Percentiles rank a stretch among this genome's conserved stretches.
phyloP scores from a whole-genome alignment of 2,888 invertebrate species.

The Agrochola lychnidis region DNA sequence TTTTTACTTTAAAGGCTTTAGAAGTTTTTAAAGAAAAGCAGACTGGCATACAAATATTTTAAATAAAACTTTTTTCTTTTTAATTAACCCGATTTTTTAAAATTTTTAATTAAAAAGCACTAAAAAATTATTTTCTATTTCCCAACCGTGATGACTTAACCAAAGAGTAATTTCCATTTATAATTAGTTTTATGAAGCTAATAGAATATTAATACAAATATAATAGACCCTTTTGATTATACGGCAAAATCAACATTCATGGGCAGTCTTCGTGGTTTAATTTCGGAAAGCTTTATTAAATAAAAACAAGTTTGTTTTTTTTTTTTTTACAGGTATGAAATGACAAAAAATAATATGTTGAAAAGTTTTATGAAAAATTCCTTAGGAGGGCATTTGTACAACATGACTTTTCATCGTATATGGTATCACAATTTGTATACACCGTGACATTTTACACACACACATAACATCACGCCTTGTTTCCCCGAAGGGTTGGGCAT shows the following conservation, averaged over 20 bases:
- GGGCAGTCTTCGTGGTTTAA: not conserved
- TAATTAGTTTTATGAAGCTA: not conserved
- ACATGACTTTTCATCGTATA: not conserved
- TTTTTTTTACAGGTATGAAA: not conserved
- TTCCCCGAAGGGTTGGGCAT: no score
- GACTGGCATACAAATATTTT: no score
- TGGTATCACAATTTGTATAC: no score
- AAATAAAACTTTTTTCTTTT: not conserved
- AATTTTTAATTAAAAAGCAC: not conserved
- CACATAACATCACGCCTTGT: no score
- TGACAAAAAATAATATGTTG: not conserved
- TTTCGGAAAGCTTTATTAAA: constrained; percentile 24
- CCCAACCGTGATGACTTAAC: not conserved
- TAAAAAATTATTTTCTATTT: not conserved
- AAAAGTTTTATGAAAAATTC: not conserved
- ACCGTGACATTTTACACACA: no score
- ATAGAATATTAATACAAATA: constrained; percentile 27
- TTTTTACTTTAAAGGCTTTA: no score
- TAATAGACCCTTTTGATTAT: constrained; percentile 25
- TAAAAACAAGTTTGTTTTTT: constrained; percentile 9
- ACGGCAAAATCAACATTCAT: constrained; percentile 24
- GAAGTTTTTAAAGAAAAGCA: no score
- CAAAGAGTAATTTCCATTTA: not conserved
- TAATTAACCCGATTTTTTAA: no score
- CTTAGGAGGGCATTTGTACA: not conserved